These are phyloP conservation scores for Graptemys geographica DNA, from an alignment of 2,797 vertebrate genomes.

Conservation along the genomic window DNA sequence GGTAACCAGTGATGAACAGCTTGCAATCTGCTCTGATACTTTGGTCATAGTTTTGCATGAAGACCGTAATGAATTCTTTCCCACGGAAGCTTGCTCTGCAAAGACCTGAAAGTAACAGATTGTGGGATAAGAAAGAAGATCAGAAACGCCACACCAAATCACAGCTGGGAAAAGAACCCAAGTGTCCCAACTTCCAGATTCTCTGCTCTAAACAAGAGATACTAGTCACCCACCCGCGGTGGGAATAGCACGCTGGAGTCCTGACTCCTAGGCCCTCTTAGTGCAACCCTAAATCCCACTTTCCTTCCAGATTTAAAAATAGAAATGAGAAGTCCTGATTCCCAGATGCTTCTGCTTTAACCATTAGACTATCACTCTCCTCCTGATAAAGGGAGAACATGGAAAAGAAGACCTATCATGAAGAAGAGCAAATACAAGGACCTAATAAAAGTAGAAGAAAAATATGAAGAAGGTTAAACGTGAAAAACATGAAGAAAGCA, in stretches of 20 bases:
- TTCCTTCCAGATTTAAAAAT: not conserved
- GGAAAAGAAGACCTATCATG: not conserved
- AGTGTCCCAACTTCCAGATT: not conserved
- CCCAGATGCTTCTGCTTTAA: no score
- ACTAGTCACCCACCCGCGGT: not conserved
- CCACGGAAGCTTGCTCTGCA: conserved; percentile 47
- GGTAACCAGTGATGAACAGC: conserved; percentile 76
- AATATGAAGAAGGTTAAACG: no score
- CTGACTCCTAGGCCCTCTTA: not conserved
- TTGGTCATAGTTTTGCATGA: conserved; percentile 79
- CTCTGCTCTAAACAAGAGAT: not conserved
- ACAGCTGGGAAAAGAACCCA: not conserved
- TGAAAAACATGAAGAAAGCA: no score
- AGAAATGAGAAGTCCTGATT: not conserved
- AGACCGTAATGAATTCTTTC: conserved; percentile 81
- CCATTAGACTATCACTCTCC: not conserved
- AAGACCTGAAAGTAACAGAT: not conserved
- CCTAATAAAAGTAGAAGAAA: no score
- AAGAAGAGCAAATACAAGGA: not conserved
- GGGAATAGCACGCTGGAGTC: not conserved
- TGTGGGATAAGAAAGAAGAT: not conserved
- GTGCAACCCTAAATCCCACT: not conserved
- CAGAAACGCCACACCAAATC: not conserved
- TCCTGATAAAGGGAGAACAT: not conserved
- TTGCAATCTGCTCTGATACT: conserved; percentile 27